Percentiles rank a stretch among this genome's conserved stretches.
phyloP scores from a whole-genome alignment of 2,888 invertebrate species.

The Thera obeliscata region DNA sequence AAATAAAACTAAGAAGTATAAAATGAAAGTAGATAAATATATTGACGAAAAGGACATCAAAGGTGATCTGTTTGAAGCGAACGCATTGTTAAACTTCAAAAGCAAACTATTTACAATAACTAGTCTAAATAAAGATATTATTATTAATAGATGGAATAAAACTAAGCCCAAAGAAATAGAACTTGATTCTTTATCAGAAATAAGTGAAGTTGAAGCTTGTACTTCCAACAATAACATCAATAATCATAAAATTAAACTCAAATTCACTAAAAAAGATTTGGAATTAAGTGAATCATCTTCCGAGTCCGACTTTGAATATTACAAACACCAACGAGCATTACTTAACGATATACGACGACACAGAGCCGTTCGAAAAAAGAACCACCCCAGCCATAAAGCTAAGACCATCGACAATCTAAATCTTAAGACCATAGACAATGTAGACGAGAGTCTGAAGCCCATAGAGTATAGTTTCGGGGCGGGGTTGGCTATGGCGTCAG shows the following conservation, averaged over 20 bases:
- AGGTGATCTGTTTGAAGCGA: constrained; percentile 53
- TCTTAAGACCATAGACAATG: constrained; percentile 51
- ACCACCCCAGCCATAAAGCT: constrained; percentile 49
- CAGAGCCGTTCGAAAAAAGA: constrained; percentile 67
- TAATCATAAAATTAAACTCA: constrained; percentile 46
- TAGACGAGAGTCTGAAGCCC: constrained; percentile 73
- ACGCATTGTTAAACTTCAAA: constrained; percentile 55
- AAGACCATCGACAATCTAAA: constrained; percentile 31
- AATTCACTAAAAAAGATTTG: constrained; percentile 65
- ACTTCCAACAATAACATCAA: constrained; percentile 48
- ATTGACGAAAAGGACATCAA: constrained; percentile 53
- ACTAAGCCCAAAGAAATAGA: constrained; percentile 10
- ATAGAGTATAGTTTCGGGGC: constrained; percentile 79
- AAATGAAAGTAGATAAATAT: constrained; percentile 52
- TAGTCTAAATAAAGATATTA: constrained; percentile 39
- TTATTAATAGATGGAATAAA: constrained; percentile 63
- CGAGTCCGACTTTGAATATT: constrained; percentile 66
- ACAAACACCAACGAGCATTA: constrained; percentile 54
- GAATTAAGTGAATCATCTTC: constrained; percentile 65
- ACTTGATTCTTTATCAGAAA: constrained; percentile 47
- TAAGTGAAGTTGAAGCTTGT: constrained; percentile 52
- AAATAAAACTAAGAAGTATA: constrained; percentile 47
- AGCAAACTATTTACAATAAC: constrained; percentile 55
- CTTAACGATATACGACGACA: constrained; percentile 67
- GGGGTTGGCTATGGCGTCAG: constrained; percentile 79